These are phyloP conservation scores for Bombus waltoni DNA, from an alignment of 1,140 invertebrate genomes.

Conservation along the genomic window DNA sequence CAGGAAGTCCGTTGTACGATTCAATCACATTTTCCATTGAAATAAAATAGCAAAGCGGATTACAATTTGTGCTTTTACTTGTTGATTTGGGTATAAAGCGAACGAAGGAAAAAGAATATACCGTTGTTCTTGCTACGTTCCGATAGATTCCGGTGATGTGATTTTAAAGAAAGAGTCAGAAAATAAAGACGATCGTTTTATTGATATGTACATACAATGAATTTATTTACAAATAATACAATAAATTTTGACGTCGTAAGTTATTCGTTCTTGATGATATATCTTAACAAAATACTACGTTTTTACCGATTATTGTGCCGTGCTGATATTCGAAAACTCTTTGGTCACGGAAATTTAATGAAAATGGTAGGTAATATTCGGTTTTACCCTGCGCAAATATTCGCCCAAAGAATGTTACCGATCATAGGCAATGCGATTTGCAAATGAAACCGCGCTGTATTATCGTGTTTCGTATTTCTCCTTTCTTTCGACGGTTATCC, in stretches of 20 bases:
- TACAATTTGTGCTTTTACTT: background rate
- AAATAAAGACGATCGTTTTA: slow-evolving; percentile 78
- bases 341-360: slow-evolving; percentile 75
- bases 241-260: slow-evolving; percentile 70
- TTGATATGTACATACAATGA: slow-evolving; percentile 82
- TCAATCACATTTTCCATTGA: background rate
- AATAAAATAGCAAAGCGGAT: background rate
- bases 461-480: slow-evolving; percentile 36
- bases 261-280: slow-evolving; percentile 70
- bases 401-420: slow-evolving; percentile 62
- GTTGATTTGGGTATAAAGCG: background rate
- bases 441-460: slow-evolving; percentile 30
- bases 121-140: too few relatives aligned
- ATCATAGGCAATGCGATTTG: slow-evolving; percentile 52
- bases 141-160: background rate
- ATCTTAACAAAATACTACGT: slow-evolving; percentile 79
- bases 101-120: too few relatives aligned
- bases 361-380: slow-evolving; percentile 69
- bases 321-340: slow-evolving; percentile 73
- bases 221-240: slow-evolving; percentile 79
- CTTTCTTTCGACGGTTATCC: background rate
- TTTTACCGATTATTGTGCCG: slow-evolving; percentile 74
- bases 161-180: background rate
- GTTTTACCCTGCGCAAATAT: slow-evolving; percentile 75
- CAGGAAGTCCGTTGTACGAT: background rate